Conservation (phyloP, 2,797 vertebrate species). For the Siniperca undulata region DNA sequence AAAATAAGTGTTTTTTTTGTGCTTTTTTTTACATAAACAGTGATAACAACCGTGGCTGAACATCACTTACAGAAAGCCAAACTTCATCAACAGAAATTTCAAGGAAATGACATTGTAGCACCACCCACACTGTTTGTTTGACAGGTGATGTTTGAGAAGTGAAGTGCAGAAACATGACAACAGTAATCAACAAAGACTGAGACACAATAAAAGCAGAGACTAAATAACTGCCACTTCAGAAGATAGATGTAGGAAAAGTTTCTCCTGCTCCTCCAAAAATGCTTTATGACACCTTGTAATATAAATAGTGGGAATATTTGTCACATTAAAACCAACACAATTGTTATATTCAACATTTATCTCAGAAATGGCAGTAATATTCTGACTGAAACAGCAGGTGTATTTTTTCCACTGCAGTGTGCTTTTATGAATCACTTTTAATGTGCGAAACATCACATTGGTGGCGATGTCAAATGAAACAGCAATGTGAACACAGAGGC, state of each 20-base stretch:
- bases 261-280: not conserved
- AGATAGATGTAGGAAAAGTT: constrained; percentile 25
- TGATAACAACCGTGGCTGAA: not conserved
- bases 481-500: constrained; percentile 45
- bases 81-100: constrained; percentile 13
- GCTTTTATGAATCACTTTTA: constrained; percentile 49
- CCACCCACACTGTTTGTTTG: constrained; percentile 28
- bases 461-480: constrained; percentile 22
- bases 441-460: constrained; percentile 30
- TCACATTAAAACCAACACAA: constrained; percentile 46
- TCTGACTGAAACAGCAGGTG: constrained; percentile 35
- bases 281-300: constrained; percentile 17
- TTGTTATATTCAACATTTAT: constrained; percentile 36
- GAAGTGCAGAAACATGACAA: constrained; percentile 21
- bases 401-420: not conserved
- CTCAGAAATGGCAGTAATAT: constrained; percentile 6
- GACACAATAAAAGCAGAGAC: constrained; percentile 13
- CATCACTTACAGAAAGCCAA: constrained; percentile 8
- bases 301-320: constrained; percentile 24
- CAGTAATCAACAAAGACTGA: constrained; percentile 19
- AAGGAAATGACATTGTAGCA: constrained; percentile 19
- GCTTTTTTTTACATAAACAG: not conserved
- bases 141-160: constrained; percentile 28
- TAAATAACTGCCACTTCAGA: constrained; percentile 22
- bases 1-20: not conserved